Evolutionary conservation across 2,113 vertebrate species (phyloP), one percentile per base, ranked within the genome.

Genomic region (Marcusenius ussheri): DNA sequence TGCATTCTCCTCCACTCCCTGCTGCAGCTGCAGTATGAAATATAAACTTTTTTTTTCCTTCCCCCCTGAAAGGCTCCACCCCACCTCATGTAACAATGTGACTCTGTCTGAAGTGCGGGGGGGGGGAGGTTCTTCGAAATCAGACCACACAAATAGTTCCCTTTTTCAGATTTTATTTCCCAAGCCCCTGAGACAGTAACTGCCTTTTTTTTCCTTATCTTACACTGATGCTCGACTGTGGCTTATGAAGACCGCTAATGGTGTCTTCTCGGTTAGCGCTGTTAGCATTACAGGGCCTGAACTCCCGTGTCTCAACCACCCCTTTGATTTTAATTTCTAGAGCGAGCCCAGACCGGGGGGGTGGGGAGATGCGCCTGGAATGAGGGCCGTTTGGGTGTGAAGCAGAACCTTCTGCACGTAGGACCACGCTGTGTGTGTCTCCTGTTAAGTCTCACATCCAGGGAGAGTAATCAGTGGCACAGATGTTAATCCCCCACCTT

Each of bases 101-200:
- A 49, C 92, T 83, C 86, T 94, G 93, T 94, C 91, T 89, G 87
- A 92, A 91, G 90, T 87, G 93, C 92, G 21, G 19, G 19, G 56
- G 19, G 53, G 53, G 24, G 56, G 56, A 1, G 94, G 94, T 93
- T 95, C 70, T 89, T 89, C 10, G 83, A 93, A 94, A 93, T 80
- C 93, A 91, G 93, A 93, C 91, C 93, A 88, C 93, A 92, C 89
- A 94, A 93, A 93, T 94, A 92, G 94, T 93, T 95, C 93, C 94
- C 90, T 92, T 92, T 92, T 17, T 70, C 13, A 39, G n/a, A 53
- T 50, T 85, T 47, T 11, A 46, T 24, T 85, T 49, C 42, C 21
- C 83, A 27, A 27, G 45, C 24, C 42, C 45, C 19, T 47, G 83
- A 84, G 21, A 66, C 62, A 13, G 62, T 70, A 9, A 70, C 62